phyloP scores from a whole-genome alignment of 2,888 invertebrate species.

The Acrobasis suavella region DNA sequence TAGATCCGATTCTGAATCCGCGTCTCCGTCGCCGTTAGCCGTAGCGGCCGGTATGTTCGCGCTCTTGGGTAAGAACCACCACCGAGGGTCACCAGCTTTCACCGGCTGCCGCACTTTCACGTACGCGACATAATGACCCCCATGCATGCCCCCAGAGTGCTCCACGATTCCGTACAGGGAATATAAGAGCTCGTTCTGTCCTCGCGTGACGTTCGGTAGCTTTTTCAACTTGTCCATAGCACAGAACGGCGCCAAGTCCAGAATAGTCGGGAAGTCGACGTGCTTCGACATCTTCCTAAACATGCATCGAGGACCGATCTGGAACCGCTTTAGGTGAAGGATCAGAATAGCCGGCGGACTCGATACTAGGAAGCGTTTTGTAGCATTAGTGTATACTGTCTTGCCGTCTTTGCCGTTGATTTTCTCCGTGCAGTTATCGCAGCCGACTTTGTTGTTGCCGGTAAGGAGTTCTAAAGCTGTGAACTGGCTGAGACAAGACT shows the following conservation, averaged over 20 bases:
- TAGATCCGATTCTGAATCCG: conserved; percentile 81
- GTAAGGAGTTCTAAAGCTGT: conserved; percentile 94
- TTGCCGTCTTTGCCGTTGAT: conserved; percentile 86
- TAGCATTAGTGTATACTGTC: conserved; percentile 90
- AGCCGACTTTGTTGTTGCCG: conserved; percentile 96
- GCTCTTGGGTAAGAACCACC: conserved; percentile 87
- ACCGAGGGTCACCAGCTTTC: conserved; percentile 84
- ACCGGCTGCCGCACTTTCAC: conserved; percentile 91
- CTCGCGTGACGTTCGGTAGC: conserved; percentile 83
- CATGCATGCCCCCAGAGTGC: conserved; percentile 95
- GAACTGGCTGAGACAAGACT: conserved; percentile 95
- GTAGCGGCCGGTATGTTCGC: conserved; percentile 78
- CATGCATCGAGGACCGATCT: conserved; percentile 87
- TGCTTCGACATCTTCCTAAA: conserved; percentile 93
- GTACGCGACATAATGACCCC: conserved; percentile 94
- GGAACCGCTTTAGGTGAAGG: conserved; percentile 97
- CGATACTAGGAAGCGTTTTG: conserved; percentile 93
- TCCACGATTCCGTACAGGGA: conserved; percentile 97
- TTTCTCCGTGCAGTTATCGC: conserved; percentile 93
- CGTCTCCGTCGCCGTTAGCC: conserved; percentile 62
- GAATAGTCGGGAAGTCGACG: conserved; percentile 91
- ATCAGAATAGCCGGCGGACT: conserved; percentile 97
- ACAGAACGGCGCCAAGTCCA: conserved; percentile 96
- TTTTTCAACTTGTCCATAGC: conserved; percentile 85
- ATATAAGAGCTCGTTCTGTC: conserved; percentile 88